Evolutionary conservation across 1,140 invertebrate species (phyloP), one percentile per base, ranked within the genome.

Genomic region (Acromyrmex charruanus): DNA sequence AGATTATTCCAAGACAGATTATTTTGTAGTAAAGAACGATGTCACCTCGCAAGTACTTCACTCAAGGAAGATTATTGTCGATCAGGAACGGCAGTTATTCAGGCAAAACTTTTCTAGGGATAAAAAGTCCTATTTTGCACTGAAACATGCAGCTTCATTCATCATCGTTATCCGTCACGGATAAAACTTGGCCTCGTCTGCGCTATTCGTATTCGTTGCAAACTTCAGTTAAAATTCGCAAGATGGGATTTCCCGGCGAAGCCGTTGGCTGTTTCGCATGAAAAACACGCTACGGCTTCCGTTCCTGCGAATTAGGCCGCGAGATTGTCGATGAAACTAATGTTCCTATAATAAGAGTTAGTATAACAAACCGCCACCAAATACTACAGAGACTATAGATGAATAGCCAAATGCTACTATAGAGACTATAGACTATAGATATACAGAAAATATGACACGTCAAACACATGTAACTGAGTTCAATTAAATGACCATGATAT

Each of bases 91-190:
- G 21, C 80, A 49, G 69, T 84, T 84, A n/a, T 61, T 61, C 69
- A 28, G 58, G 28, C 18, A 25, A 53, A 84, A 84, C 69, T 84
- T 84, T 61, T 16, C 66, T 18, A 10, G 25, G 68, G 16, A 51
- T 74, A 75, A 84, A 74, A 71, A 84, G 69, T 14, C 25, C n/a
- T 55, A 61, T 72, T 72, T 82, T 58, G 28, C 49, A 69, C 80
- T 21, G 69, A 35, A 35, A 51, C 55, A 25, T 75, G 44, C 28
- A 61, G 80, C 74, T 84, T 44, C 69, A 84, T 75, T 63, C 69
- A 71, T 84, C 80, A 84, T 84, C 58, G 80, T 84, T 84, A 84
- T 49, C 69, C 58, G 80, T 84, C 80, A 84, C 44, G 69, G 63
- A 68, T 80, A 69, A 74, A 84, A 84, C 69, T 63, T 75, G 2